Evolutionary conservation across 30 jellyfish, hydroid and myxozoan genomes (phyloP), one percentile per base, ranked within the genome.

Genomic region (Hydra vulgaris): DNA sequence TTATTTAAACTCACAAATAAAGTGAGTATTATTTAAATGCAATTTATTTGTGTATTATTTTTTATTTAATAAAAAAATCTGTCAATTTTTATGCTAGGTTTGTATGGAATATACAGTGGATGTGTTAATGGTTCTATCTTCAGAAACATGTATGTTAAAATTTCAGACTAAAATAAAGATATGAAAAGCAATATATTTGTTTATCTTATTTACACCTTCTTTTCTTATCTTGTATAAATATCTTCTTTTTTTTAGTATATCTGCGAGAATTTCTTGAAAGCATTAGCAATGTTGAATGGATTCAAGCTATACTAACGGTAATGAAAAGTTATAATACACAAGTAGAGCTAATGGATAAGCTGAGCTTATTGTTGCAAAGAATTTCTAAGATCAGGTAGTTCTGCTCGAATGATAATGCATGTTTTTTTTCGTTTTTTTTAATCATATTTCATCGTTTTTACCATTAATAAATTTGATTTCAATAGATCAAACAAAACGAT

Each of bases 341-440:
- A 21, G 82, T 68, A 21, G 40, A 54, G 19, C 53, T 83, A 55
- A 71, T 88, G 86, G 96, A 88, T 26, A 88, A 88, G 67, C 74
- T 88, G 27, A 88, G 96, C 40, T 72, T 88, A n/a, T 54, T 88
- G 20, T 72, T 83, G 25, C 96, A 88, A 68, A 83, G 96, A 21
- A 85, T 88, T 15, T 82, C 96, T 17, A 88, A 83, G 66, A 82
- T 83, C 70, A 88, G 88, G 96, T 88, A 66, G 73, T n/a, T 0
- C 23, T 17, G 20, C 16, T 21, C 16, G 26, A 0, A n/a, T 26
- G 17, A 56, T n/a, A 16, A 15, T 16, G n/a, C n/a, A 56, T 56
- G 72, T n/a, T n/a, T n/a, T n/a, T n/a, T n/a, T n/a, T n/a, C n/a
- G n/a, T n/a, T n/a, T n/a, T n/a, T n/a, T n/a, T n/a, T n/a, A n/a